A percentile compares a stretch with the other conserved stretches of the same genome.
Evolutionary conservation across 2,797 vertebrate genomes (phyloP).

Genomic region (Alauda arvensis): DNA sequence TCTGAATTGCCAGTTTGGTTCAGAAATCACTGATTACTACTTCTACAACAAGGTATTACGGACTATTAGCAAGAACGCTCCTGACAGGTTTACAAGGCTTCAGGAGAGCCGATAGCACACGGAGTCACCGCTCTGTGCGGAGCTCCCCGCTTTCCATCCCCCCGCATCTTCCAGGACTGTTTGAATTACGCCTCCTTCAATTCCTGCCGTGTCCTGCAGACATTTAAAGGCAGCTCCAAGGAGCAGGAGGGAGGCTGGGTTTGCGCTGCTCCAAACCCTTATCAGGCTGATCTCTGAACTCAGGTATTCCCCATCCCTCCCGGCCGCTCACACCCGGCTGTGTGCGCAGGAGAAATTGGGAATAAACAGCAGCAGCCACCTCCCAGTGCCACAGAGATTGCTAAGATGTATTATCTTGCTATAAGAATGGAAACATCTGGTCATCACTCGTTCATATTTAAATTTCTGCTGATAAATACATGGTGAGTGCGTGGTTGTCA

Average conservation of each 20-base stretch:
- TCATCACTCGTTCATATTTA: neutral
- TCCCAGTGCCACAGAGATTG: neutral
- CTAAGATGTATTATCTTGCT: neutral
- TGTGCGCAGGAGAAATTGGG: neutral
- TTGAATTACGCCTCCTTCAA: neutral
- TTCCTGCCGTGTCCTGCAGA: neutral
- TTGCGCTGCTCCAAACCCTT: neutral
- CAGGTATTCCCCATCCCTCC: neutral
- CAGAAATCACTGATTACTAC: constrained; percentile 43
- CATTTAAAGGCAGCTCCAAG: neutral
- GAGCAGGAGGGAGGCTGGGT: neutral
- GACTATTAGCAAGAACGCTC: constrained; percentile 22
- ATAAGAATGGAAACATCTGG: neutral
- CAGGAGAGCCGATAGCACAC: neutral
- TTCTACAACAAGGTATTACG: constrained; percentile 27
- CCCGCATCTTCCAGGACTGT: neutral
- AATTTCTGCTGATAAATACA: neutral
- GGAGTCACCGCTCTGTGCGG: neutral
- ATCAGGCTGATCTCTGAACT: neutral
- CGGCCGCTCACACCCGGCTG: neutral
- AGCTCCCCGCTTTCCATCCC: neutral
- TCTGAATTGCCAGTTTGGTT: constrained; percentile 39
- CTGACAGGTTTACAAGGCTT: constrained; percentile 47
- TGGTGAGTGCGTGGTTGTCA: neutral
- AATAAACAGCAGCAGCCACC: neutral